Percentiles rank a stretch among this genome's conserved stretches.
These are phyloP conservation scores for Odontothrips loti DNA, from an alignment of 2,888 invertebrate species.

Conservation along the genomic window DNA sequence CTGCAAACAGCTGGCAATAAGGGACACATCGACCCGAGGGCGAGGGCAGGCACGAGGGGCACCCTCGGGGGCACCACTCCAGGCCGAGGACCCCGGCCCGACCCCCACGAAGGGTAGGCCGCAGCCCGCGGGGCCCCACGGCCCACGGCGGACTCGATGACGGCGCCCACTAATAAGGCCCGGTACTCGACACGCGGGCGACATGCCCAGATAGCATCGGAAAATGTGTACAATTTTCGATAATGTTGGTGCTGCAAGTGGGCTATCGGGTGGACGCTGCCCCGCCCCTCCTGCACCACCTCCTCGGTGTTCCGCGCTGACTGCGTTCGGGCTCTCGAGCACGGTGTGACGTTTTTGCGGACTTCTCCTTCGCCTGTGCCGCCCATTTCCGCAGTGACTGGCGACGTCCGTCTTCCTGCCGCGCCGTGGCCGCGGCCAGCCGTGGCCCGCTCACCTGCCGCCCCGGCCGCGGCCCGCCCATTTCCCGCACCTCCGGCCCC, in stretches of 20 bases:
- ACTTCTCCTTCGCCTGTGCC: too few relatives aligned
- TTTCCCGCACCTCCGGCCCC: not conserved
- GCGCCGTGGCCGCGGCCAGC: not conserved
- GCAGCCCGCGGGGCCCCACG: too few relatives aligned
- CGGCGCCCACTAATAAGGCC: not conserved
- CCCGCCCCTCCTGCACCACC: not conserved
- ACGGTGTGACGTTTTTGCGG: not conserved
- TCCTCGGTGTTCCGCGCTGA: not conserved
- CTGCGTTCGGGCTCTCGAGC: not conserved
- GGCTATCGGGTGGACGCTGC: not conserved
- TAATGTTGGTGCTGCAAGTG: constrained; percentile 4
- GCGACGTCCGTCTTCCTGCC: not conserved
- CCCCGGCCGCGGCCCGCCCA: not conserved
- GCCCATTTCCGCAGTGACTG: too few relatives aligned
- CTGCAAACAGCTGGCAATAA: too few relatives aligned
- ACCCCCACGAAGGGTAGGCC: too few relatives aligned
- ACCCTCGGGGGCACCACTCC: too few relatives aligned
- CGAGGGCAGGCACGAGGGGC: too few relatives aligned
- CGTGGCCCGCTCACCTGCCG: too few relatives aligned
- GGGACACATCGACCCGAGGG: too few relatives aligned
- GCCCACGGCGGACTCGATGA: too few relatives aligned
- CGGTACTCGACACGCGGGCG: not conserved
- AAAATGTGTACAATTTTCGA: constrained; percentile 25
- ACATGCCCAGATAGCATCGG: constrained; percentile 6
- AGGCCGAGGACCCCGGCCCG: too few relatives aligned